A percentile compares a stretch with the other conserved stretches of the same genome.
These are phyloP conservation scores for Notechis scutatus DNA, from an alignment of 2,113 vertebrate species.

Conservation along the genomic window DNA sequence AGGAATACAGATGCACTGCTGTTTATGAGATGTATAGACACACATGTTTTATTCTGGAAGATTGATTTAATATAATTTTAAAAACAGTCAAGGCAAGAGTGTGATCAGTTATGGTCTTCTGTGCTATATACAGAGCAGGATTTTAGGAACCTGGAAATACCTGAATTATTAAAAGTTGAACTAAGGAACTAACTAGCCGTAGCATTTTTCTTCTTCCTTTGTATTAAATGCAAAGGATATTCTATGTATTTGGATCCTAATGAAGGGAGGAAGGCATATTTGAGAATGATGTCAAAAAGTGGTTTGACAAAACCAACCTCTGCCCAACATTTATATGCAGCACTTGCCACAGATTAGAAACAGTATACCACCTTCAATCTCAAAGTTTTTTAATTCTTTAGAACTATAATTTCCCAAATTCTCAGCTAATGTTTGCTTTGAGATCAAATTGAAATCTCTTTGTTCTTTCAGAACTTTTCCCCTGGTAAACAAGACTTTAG, in stretches of 20 bases:
- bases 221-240: neutral
- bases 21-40: neutral
- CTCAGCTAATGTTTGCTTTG: neutral
- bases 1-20: neutral
- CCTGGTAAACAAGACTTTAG: neutral
- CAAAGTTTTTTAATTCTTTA: neutral
- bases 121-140: neutral
- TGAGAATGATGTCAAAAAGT: neutral
- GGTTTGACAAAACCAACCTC: neutral
- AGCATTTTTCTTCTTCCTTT: neutral
- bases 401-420: neutral
- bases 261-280: neutral
- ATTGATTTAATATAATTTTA: neutral
- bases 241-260: neutral
- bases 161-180: neutral
- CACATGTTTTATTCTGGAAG: neutral
- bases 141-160: neutral
- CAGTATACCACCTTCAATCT: neutral
- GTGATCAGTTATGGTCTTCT: neutral
- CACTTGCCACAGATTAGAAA: neutral
- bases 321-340: neutral
- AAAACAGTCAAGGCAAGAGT: neutral
- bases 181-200: neutral
- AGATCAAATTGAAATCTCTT: neutral
- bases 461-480: neutral